phyloP scores from a whole-genome alignment of 1,140 invertebrate genomes.

The Cyrtorhinus lividipennis region DNA sequence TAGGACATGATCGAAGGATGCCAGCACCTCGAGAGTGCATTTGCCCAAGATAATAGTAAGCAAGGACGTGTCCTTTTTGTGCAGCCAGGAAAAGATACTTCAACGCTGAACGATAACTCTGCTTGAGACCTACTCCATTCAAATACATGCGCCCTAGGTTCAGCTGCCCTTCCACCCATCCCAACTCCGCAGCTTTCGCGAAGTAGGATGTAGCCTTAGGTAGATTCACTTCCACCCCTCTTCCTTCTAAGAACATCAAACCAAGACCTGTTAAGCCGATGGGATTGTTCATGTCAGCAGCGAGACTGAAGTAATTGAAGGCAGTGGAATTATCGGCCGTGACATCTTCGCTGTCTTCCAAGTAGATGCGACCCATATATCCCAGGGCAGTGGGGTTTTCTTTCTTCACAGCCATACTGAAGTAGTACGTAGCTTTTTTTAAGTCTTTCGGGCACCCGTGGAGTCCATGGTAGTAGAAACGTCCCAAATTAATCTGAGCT shows the following conservation, averaged over 20 bases:
- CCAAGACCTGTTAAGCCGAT: constrained; percentile 93
- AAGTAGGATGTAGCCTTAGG: constrained; percentile 86
- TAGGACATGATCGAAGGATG: constrained; percentile 76
- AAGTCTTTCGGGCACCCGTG: constrained; percentile 87
- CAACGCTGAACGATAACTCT: constrained; percentile 85
- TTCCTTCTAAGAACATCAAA: constrained; percentile 90
- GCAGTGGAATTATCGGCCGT: constrained; percentile 82
- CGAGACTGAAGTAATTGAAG: constrained; percentile 80
- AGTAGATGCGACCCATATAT: constrained; percentile 88
- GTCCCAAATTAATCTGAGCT: constrained; percentile 80
- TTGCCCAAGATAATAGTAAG: constrained; percentile 91
- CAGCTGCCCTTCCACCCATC: constrained; percentile 94
- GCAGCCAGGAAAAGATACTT: constrained; percentile 95
- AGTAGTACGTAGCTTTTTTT: constrained; percentile 79
- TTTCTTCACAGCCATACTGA: constrained; percentile 81
- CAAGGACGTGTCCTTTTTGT: constrained; percentile 90
- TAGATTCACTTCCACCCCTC: constrained; percentile 78
- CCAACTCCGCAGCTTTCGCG: constrained; percentile 67
- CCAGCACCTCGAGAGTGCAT: constrained; percentile 97
- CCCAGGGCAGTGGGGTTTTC: constrained; percentile 90
- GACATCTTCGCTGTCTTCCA: constrained; percentile 86
- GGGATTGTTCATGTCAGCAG: constrained; percentile 86
- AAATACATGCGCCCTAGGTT: constrained; percentile 97
- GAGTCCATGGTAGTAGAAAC: constrained; percentile 95
- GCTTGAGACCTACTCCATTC: constrained; percentile 74